Base-by-base conservation (phyloP, 2,113 vertebrate genomes). In the Ptilorrhoa leucosticta region DNA sequence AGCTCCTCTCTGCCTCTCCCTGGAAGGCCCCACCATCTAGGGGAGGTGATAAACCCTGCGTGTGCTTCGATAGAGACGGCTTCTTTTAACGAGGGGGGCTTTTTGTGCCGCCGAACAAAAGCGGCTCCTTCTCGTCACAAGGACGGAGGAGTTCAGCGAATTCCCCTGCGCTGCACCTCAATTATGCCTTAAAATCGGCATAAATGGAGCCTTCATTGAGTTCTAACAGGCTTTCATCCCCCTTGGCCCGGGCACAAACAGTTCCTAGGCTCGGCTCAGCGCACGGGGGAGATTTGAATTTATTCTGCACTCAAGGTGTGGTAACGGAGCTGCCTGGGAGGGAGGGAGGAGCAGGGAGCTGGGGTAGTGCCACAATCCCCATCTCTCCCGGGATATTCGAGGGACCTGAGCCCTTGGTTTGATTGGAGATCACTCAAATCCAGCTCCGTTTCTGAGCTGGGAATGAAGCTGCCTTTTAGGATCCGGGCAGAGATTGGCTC, bases 201-300 rank as follows among this genome's bases (percentile, higher is more conserved):
- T 22, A 42, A 90, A 61, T 7, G 79, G 50, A 85, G 92, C 77
- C 92, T 91, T 77, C 77, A 5, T 85, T 94, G 40, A 47, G 51
- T 72, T 96, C 91, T 87, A 83, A 70, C 45, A 13, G 91, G 82
- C 94, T 94, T 96, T 87, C 94, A 94, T 94, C 93, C 87, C 91
- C 85, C 83, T 89, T 76, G 82, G 91, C 76, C 94, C 71, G 33
- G 85, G 65, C 91, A 94, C 94, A 96, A 93, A 89, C 83, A 64
- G 9, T 48, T 24, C 80, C 61, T 39, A 2, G 2, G 6, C 53
- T 18, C 58, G 57, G 90, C 80, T 70, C 7, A 11, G 33, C 8
- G 65, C 31, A 4, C n/a, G 20, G 94, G 20, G 11, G 53, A 28
- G 81, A 9, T 89, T 15, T 51, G 90, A 35, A 39, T 88, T 84